Evolutionary conservation across 1,140 invertebrate genomes (phyloP).

Genomic region (Colletes gigas): DNA sequence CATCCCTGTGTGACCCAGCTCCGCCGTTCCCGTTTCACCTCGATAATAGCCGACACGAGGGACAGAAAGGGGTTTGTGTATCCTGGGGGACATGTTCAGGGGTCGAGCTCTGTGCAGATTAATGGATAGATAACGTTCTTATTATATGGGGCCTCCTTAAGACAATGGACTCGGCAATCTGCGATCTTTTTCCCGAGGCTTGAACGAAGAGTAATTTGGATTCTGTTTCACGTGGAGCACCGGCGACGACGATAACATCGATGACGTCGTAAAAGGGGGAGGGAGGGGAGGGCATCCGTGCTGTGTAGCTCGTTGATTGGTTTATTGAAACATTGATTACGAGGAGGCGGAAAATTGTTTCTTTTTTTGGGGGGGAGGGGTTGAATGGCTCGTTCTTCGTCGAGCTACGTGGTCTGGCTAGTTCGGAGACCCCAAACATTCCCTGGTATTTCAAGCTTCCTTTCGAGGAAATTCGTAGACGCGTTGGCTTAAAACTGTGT

Average conservation of each 20-base stretch:
- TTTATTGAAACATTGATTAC: slow-evolving; percentile 18
- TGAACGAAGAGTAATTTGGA: slow-evolving; percentile 12
- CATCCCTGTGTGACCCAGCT: slow-evolving; percentile 8
- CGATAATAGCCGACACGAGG: slow-evolving; percentile 18
- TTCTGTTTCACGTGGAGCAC: not conserved
- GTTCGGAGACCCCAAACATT: too few relatives aligned
- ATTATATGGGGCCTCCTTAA: slow-evolving; percentile 20
- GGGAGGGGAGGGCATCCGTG: not conserved
- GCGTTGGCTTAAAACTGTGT: too few relatives aligned
- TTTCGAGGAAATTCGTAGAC: too few relatives aligned
- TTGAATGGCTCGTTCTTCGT: not conserved
- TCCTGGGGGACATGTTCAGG: not conserved
- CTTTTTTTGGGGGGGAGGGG: not conserved
- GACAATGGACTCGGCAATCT: slow-evolving; percentile 34
- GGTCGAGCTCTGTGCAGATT: slow-evolving; percentile 33
- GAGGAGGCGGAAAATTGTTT: not conserved
- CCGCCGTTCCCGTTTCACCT: not conserved
- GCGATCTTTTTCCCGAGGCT: slow-evolving; percentile 20
- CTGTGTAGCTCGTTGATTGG: not conserved
- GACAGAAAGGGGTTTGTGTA: slow-evolving; percentile 36
- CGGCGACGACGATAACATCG: not conserved
- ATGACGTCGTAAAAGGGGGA: not conserved
- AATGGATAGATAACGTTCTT: slow-evolving; percentile 34
- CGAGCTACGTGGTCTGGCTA: too few relatives aligned
- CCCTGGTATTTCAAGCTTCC: too few relatives aligned